Percentiles rank a stretch among this genome's conserved stretches.
These are phyloP conservation scores for Anthonomus grandis DNA, from an alignment of 1,140 invertebrate species.

Conservation along the genomic window DNA sequence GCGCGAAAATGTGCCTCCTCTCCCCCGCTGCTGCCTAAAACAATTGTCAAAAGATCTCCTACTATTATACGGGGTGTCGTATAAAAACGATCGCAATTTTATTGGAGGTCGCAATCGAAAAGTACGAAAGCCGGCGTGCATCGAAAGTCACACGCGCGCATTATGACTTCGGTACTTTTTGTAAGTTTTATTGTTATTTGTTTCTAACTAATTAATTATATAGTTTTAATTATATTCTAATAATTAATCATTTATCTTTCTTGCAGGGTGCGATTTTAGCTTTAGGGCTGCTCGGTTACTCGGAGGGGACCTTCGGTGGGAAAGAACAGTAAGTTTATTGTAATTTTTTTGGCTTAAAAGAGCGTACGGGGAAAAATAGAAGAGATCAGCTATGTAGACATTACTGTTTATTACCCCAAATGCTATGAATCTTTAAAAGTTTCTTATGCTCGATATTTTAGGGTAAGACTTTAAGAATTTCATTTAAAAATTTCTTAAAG, in stretches of 20 bases:
- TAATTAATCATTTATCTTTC: constrained; percentile 1
- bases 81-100: constrained; percentile 34
- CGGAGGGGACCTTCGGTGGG: constrained; percentile 40
- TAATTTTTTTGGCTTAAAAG: no score
- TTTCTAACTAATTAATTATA: neutral
- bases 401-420: no score
- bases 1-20: constrained; percentile 16
- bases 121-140: constrained; percentile 23
- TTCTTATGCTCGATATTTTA: no score
- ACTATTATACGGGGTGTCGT: constrained; percentile 29
- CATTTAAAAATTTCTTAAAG: no score
- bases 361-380: no score
- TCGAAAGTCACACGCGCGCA: constrained; percentile 28
- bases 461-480: no score
- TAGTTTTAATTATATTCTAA: neutral
- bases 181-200: constrained; percentile 33
- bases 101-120: constrained; percentile 23
- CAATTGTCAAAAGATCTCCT: neutral
- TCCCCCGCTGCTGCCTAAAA: neutral
- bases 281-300: constrained; percentile 24
- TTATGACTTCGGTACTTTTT: constrained; percentile 41
- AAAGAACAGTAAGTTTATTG: constrained; percentile 46
- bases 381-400: no score
- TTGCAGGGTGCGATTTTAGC: constrained; percentile 38
- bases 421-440: no score